phyloP scores from a whole-genome alignment of 2,888 invertebrate species.

The Galeopsomyia nigrocyanea region DNA sequence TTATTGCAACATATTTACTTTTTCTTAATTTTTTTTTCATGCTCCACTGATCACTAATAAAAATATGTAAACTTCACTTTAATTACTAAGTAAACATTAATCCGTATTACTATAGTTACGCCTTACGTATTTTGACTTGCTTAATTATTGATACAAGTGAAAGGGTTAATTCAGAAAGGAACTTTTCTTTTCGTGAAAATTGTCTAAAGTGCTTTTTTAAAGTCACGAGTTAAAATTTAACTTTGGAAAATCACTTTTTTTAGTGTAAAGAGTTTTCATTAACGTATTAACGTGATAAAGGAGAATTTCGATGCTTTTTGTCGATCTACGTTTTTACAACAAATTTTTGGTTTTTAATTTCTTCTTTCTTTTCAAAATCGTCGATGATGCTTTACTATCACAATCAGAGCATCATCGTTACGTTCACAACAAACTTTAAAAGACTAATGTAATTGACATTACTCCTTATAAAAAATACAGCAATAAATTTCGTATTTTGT shows the following conservation, averaged over 20 bases:
- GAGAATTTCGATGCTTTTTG: too few species aligned
- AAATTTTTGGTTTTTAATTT: too few species aligned
- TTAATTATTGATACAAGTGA: too few species aligned
- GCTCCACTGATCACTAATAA: constrained; percentile 1
- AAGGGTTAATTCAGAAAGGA: too few species aligned
- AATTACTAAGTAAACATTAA: background rate
- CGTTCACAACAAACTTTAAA: constrained; percentile 24
- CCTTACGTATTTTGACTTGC: too few species aligned
- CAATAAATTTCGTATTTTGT: constrained; percentile 46
- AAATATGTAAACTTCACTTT: constrained; percentile 19
- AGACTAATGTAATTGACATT: constrained; percentile 44
- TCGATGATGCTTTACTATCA: background rate
- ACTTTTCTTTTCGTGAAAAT: too few species aligned
- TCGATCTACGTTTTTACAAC: too few species aligned
- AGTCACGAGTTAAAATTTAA: too few species aligned
- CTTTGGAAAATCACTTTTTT: too few species aligned
- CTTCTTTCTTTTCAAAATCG: background rate
- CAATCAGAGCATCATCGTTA: constrained; percentile 18
- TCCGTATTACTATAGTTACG: background rate
- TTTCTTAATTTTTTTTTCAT: background rate
- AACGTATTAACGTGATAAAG: too few species aligned
- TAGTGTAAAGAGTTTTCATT: too few species aligned
- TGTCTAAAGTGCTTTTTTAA: too few species aligned
- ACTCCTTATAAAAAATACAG: constrained; percentile 47
- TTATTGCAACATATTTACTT: background rate